Evolutionary conservation across 2,113 vertebrate genomes (phyloP).

Genomic region (Spizaetus ornatus): DNA sequence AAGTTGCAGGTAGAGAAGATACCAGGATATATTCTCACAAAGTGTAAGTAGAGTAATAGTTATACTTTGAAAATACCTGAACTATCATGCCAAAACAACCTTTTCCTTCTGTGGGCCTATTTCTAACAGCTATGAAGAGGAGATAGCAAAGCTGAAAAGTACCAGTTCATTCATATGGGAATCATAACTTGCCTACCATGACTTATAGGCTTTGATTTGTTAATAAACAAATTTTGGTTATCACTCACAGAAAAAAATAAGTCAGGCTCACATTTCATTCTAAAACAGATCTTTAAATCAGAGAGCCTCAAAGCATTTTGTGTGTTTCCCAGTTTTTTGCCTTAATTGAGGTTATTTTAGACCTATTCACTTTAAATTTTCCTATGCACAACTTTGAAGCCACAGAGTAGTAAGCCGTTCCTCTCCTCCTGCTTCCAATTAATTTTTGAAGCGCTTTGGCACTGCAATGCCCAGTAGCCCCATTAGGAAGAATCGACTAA

Average conservation of each 20-base stretch:
- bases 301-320: not conserved
- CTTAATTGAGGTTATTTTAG: not conserved
- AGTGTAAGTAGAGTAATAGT: not conserved
- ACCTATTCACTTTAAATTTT: not conserved
- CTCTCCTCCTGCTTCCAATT: not conserved
- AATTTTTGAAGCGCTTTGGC: not conserved
- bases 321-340: not conserved
- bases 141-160: not conserved
- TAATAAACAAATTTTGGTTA: not conserved
- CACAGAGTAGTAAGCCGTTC: not conserved
- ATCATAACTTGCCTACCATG: not conserved
- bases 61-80: not conserved
- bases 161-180: not conserved
- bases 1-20: not conserved
- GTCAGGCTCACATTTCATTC: not conserved
- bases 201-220: not conserved
- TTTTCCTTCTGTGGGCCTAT: not conserved
- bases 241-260: not conserved
- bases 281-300: not conserved
- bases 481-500: not conserved
- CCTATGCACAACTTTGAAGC: not conserved
- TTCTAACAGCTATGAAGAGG: not conserved
- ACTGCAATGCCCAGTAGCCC: not conserved
- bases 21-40: not conserved
- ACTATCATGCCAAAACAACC: not conserved